Evolutionary conservation across 1,140 invertebrate genomes (phyloP).

Genomic region (Dolichoris vasculosae): DNA sequence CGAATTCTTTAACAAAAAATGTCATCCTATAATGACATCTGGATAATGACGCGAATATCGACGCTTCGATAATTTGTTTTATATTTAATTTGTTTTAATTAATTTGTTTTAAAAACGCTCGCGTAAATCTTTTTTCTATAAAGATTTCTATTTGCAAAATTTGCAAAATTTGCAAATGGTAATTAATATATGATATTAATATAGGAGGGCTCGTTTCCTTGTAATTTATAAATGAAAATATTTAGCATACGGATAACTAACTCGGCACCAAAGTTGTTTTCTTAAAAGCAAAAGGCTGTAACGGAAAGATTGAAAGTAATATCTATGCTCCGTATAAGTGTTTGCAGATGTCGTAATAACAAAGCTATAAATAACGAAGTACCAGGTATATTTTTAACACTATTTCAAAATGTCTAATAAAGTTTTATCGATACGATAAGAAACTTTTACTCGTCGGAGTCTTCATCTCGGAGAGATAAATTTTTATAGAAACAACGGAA

Average conservation of each 20-base stretch:
- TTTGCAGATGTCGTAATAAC: background rate
- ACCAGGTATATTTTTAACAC: background rate
- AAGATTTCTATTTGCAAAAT: too few relatives aligned
- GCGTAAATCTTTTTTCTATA: too few relatives aligned
- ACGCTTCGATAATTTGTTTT: too few relatives aligned
- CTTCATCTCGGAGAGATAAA: background rate
- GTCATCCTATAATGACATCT: background rate
- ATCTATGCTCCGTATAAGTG: background rate
- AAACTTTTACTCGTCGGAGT: background rate
- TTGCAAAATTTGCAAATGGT: too few relatives aligned
- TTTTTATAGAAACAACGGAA: background rate
- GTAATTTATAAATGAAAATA: background rate
- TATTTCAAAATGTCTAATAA: background rate
- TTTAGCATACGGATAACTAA: background rate
- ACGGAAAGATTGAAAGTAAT: background rate
- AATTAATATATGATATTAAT: too few relatives aligned
- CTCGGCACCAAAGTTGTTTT: background rate
- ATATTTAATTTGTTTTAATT: too few relatives aligned
- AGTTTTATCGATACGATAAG: background rate
- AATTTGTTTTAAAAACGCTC: too few relatives aligned
- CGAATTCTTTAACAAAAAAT: background rate
- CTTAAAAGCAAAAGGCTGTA: conserved; percentile 4
- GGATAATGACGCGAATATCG: background rate
- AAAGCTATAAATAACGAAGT: background rate
- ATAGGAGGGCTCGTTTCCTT: background rate